Evolutionary conservation across 92 coral and sea anemone genomes (phyloP).

Genomic region (Heliopora coerulea): DNA sequence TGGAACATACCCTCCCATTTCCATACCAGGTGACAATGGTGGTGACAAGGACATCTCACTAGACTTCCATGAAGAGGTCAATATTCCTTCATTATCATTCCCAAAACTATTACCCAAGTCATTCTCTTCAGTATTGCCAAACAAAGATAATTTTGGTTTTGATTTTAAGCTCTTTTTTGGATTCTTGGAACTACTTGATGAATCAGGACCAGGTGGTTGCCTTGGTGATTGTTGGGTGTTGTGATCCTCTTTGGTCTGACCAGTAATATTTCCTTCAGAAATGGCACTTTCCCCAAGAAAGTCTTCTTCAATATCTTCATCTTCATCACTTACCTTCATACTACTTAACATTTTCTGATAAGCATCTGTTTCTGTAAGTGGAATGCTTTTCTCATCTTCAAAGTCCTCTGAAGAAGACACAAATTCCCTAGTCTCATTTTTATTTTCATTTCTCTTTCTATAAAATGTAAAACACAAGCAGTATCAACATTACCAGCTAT

Average conservation of each 20-base stretch:
- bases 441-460: background rate
- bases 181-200: background rate
- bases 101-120: slow-evolving; percentile 84
- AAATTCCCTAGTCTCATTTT: slow-evolving; percentile 2
- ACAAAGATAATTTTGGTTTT: slow-evolving; percentile 73
- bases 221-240: slow-evolving; percentile 58
- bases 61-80: slow-evolving; percentile 71
- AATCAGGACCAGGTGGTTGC: slow-evolving; percentile 43
- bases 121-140: slow-evolving; percentile 67
- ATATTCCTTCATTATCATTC: slow-evolving; percentile 45
- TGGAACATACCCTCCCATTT: slow-evolving; percentile 69
- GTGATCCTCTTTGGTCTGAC: slow-evolving; percentile 33
- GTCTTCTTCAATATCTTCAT: slow-evolving; percentile 60
- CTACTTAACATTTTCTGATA: slow-evolving; percentile 86
- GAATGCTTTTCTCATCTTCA: slow-evolving; percentile 84
- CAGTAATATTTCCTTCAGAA: slow-evolving; percentile 43
- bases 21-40: slow-evolving; percentile 74
- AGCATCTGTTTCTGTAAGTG: slow-evolving; percentile 86
- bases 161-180: slow-evolving; percentile 6
- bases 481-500: too few species aligned
- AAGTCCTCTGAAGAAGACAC: slow-evolving; percentile 76
- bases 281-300: slow-evolving; percentile 66
- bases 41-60: slow-evolving; percentile 68
- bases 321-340: slow-evolving; percentile 68
- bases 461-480: too few species aligned